phyloP scores from a whole-genome alignment of 2,797 vertebrate species.

The Hypotaenidia okinawae region DNA sequence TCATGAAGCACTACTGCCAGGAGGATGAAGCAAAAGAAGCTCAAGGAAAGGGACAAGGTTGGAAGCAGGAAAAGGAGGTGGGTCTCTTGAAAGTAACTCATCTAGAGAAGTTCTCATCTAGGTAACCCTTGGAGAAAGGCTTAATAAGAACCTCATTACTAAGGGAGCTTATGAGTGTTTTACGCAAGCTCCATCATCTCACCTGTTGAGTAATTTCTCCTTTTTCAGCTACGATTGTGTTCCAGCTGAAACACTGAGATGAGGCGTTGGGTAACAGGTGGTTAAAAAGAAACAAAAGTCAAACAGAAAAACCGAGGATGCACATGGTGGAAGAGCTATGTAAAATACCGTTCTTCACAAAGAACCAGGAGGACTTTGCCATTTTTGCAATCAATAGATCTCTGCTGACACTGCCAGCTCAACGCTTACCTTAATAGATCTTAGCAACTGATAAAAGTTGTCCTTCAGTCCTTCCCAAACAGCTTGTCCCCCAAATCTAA shows the following conservation, averaged over 20 bases:
- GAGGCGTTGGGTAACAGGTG: neutral
- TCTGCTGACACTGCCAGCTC: neutral
- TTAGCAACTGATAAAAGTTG: neutral
- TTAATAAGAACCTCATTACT: neutral
- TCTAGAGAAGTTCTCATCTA: neutral
- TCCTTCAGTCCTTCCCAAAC: neutral
- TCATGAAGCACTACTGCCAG: neutral
- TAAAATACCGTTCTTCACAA: neutral
- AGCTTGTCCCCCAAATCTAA: neutral
- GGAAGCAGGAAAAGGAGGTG: neutral
- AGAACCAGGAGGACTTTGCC: neutral
- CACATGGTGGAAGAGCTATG: accelerated
- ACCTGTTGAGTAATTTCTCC: neutral
- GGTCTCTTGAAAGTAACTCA: neutral
- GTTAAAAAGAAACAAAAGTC: neutral
- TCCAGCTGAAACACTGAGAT: neutral
- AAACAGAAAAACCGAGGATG: neutral
- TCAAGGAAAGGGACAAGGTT: neutral
- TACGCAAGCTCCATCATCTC: neutral
- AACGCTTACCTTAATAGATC: neutral
- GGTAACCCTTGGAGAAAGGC: neutral
- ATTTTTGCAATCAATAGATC: neutral
- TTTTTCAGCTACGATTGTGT: neutral
- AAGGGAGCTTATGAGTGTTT: neutral
- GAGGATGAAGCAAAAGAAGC: neutral